Evolutionary conservation across 1,140 invertebrate genomes (phyloP).

Genomic region (Drosophila auraria): DNA sequence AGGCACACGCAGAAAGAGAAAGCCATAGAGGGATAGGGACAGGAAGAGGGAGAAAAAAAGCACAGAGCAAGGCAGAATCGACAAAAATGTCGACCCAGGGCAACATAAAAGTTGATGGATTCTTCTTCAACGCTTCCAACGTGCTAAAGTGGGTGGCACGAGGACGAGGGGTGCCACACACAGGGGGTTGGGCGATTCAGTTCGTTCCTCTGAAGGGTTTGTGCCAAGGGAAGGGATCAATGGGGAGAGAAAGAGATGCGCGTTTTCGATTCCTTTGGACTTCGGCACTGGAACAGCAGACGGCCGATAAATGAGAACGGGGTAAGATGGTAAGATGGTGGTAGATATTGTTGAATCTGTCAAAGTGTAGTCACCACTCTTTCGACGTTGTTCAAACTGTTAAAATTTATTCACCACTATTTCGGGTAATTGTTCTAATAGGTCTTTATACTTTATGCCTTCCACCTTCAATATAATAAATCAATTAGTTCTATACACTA

Average conservation of each 20-base stretch:
- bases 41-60: background rate
- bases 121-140: conserved; percentile 75
- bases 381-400: background rate
- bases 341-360: background rate
- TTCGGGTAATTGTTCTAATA: background rate
- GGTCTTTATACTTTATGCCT: background rate
- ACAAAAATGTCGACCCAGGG: conserved; percentile 77
- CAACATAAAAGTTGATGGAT: conserved; percentile 84
- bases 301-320: conserved; percentile 20
- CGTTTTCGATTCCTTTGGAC: conserved; percentile 52
- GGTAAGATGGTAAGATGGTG: background rate
- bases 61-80: conserved; percentile 68
- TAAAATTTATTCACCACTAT: background rate
- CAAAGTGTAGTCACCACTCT: background rate
- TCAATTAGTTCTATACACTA: too few species aligned
- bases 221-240: background rate
- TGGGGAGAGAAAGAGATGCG: conserved; percentile 2
- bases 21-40: background rate
- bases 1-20: conserved; percentile 36
- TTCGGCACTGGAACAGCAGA: conserved; percentile 21
- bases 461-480: too few species aligned
- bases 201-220: conserved; percentile 17
- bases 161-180: background rate
- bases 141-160: conserved; percentile 7
- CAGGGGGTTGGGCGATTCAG: conserved; percentile 6